Evolutionary conservation across 1,140 invertebrate species (phyloP).

Genomic region (Drosophila burlai): DNA sequence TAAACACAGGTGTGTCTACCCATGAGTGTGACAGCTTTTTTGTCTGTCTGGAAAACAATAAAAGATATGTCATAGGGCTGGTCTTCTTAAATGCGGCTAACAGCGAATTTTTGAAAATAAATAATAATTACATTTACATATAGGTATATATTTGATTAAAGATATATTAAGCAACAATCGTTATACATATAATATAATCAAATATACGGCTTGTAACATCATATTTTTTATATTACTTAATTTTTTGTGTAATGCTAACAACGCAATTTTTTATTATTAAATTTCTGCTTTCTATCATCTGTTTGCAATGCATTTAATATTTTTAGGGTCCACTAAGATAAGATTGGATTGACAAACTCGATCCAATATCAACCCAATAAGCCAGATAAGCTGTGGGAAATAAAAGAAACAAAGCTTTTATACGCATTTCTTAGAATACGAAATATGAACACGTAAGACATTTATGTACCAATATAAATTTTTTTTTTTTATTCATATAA

Average conservation of each 20-base stretch:
- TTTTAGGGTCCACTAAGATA: conserved; percentile 15
- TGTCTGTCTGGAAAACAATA: conserved; percentile 5
- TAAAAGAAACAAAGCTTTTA: background rate
- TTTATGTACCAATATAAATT: conserved; percentile 11
- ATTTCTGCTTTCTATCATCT: background rate
- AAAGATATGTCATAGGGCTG: background rate
- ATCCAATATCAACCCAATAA: background rate
- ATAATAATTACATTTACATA: no score
- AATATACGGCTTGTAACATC: no score
- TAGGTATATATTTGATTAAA: no score
- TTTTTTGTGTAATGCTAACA: background rate
- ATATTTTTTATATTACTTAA: background rate
- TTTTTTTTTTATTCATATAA: conserved; percentile 14
- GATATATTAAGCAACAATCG: background rate
- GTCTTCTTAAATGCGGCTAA: background rate
- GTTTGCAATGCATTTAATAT: conserved; percentile 13
- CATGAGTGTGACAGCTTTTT: conserved; percentile 17
- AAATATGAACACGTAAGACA: background rate
- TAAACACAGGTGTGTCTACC: conserved; percentile 36
- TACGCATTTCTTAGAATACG: background rate
- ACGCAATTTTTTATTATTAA: conserved; percentile 2
- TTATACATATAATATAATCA: no score
- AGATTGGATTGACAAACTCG: conserved; percentile 25
- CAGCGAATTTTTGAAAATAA: background rate
- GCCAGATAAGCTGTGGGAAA: conserved; percentile 2